These are phyloP conservation scores for Mellivora capensis DNA, from an alignment of 2,113 vertebrate genomes.

Conservation along the genomic window DNA sequence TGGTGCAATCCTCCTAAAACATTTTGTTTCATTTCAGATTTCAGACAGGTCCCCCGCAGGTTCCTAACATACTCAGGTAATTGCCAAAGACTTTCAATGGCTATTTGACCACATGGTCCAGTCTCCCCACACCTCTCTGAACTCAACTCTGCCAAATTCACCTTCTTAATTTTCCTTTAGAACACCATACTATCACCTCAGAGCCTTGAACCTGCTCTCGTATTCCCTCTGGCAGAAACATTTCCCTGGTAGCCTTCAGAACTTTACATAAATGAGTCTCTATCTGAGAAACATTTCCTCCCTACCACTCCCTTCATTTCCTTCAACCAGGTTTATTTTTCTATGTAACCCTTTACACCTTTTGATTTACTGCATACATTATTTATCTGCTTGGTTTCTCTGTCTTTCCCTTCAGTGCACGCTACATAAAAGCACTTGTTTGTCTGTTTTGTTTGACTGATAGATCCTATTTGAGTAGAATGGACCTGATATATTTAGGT, in stretches of 20 bases:
- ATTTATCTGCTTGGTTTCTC: background rate
- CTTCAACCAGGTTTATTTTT: background rate
- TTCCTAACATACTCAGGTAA: background rate
- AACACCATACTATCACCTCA: too few relatives aligned
- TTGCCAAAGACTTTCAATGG: background rate
- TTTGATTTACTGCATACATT: background rate
- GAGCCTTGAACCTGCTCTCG: background rate
- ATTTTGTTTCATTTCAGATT: background rate
- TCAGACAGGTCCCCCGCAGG: fast-evolving
- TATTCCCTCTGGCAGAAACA: background rate
- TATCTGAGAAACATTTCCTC: background rate
- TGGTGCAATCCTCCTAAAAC: background rate
- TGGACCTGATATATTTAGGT: background rate
- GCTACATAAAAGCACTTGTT: background rate
- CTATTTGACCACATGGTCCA: background rate
- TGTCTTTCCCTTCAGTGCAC: background rate
- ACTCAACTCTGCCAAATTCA: background rate
- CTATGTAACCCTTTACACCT: background rate
- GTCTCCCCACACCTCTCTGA: background rate
- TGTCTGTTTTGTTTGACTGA: background rate
- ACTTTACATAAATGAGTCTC: background rate
- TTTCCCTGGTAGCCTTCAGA: background rate
- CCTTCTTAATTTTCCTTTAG: background rate
- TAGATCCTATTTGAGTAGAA: background rate
- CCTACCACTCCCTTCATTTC: background rate